Conservation (phyloP, 2,113 vertebrate species). For the Cochlearius cochlearius region DNA sequence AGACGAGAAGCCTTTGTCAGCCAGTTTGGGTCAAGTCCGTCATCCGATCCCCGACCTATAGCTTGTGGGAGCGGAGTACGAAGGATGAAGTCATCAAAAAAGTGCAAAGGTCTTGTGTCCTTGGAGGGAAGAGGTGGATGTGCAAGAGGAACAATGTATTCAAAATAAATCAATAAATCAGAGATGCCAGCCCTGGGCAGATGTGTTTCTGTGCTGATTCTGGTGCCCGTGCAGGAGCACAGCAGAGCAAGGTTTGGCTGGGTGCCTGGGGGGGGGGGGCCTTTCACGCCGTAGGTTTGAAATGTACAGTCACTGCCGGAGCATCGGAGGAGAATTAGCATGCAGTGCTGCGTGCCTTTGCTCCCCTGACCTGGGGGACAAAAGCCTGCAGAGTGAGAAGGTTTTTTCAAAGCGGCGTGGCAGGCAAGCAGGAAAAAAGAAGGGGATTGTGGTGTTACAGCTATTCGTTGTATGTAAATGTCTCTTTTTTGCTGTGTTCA, state of each 20-base stretch:
- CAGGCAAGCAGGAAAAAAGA: not conserved
- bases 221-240: rapidly evolving
- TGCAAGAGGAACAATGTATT: not conserved
- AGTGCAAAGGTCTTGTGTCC: not conserved
- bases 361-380: not conserved
- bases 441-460: not conserved
- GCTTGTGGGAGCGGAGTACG: not conserved
- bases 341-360: not conserved
- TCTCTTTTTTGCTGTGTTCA: not conserved
- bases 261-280: not conserved
- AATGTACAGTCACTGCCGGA: not conserved
- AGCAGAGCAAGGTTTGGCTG: not conserved
- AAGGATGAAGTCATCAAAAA: constrained; percentile 44
- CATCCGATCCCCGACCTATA: not conserved
- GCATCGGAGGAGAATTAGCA: not conserved
- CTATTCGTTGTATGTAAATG: not conserved
- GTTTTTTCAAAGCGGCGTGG: not conserved
- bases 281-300: not conserved
- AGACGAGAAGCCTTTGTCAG: constrained; percentile 48
- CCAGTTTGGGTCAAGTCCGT: not conserved
- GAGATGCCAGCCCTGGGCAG: not conserved
- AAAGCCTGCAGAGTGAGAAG: not conserved
- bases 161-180: constrained; percentile 21
- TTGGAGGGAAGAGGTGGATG: not conserved
- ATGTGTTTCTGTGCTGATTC: not conserved